Evolutionary conservation across 2,113 vertebrate species (phyloP).

Genomic region (Salvator merianae): DNA sequence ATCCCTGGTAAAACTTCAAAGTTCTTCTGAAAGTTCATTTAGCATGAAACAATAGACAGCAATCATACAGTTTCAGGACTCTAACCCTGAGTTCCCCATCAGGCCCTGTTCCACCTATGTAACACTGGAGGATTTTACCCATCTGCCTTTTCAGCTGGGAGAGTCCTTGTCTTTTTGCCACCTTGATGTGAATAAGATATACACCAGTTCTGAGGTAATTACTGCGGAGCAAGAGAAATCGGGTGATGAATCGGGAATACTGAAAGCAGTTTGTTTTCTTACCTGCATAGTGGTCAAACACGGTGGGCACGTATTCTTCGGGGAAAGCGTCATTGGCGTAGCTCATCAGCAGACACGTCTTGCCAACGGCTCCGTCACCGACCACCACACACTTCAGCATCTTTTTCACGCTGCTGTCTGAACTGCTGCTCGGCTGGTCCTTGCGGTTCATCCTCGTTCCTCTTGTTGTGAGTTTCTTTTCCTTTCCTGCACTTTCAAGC

Average conservation of each 20-base stretch:
- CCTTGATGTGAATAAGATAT: too few relatives aligned
- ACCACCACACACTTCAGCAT: constrained; percentile 86
- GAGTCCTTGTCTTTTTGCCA: neutral
- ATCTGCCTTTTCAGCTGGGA: neutral
- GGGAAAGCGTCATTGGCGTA: constrained; percentile 86
- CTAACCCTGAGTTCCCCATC: too few relatives aligned
- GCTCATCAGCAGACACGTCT: constrained; percentile 85
- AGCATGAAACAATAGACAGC: too few relatives aligned
- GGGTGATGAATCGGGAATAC: neutral
- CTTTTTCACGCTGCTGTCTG: constrained; percentile 70
- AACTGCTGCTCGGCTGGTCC: constrained; percentile 60
- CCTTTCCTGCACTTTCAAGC: constrained; percentile 52
- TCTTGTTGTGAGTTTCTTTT: constrained; percentile 31
- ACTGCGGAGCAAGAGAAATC: too few relatives aligned
- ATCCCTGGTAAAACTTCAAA: too few relatives aligned
- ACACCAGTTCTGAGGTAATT: too few relatives aligned
- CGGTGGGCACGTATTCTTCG: constrained; percentile 81
- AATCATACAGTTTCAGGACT: too few relatives aligned
- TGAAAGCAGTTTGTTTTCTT: constrained; percentile 44
- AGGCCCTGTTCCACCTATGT: too few relatives aligned
- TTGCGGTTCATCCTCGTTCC: constrained; percentile 72
- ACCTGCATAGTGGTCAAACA: constrained; percentile 87
- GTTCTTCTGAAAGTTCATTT: too few relatives aligned
- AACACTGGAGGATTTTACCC: neutral
- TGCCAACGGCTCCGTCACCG: constrained; percentile 82